A percentile compares a stretch with the other conserved stretches of the same genome.
Evolutionary conservation across 2,113 vertebrate genomes (phyloP).

Genomic region (Chaenogobius annularis): DNA sequence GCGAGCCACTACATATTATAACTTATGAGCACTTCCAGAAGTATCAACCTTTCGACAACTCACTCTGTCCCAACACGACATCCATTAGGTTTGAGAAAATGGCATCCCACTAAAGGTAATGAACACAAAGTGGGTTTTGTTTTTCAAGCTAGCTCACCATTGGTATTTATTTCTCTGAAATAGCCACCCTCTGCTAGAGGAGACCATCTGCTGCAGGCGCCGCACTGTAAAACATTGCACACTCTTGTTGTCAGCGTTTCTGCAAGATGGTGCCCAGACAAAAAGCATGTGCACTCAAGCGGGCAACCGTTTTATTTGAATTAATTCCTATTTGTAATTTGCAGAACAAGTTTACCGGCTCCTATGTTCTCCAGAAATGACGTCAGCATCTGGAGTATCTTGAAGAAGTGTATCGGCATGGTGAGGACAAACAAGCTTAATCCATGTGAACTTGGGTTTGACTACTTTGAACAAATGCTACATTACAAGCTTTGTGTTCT

Average conservation of each 20-base stretch:
- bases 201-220: constrained; percentile 55
- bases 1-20: background rate
- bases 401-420: constrained; percentile 99
- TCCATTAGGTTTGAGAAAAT: background rate
- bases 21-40: background rate
- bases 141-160: constrained; percentile 23
- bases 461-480: background rate
- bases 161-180: constrained; percentile 63
- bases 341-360: constrained; percentile 88
- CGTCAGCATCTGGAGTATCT: constrained; percentile 97
- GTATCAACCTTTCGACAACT: background rate
- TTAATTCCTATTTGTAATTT: constrained; percentile 2
- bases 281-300: background rate
- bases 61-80: background rate
- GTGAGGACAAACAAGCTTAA: constrained; percentile 68
- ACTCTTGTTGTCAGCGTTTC: constrained; percentile 18
- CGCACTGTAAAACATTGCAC: constrained; percentile 34
- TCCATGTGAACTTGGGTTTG: background rate
- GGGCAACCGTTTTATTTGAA: background rate
- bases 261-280: constrained; percentile 9
- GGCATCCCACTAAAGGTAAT: background rate
- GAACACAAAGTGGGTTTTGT: constrained; percentile 42
- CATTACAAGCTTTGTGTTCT: background rate
- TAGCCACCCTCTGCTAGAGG: constrained; percentile 39
- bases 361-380: constrained; percentile 98